A percentile compares a stretch with the other conserved stretches of the same genome.
Evolutionary conservation across 2,113 vertebrate species (phyloP).

Genomic region (Mormyrus lacerda): DNA sequence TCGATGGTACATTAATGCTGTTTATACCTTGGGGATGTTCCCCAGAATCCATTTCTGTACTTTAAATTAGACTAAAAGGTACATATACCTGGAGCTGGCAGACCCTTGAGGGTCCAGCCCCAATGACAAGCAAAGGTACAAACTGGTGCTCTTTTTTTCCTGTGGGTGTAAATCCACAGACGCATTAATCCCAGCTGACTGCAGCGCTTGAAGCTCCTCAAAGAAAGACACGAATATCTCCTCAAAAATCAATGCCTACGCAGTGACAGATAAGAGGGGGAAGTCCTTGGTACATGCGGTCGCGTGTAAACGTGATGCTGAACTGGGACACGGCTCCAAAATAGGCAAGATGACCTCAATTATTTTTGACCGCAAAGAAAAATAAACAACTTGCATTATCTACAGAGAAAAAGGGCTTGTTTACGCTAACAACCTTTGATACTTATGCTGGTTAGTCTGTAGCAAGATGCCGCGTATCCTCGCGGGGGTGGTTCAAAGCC

Average conservation of each 20-base stretch:
- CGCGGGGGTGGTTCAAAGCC: neutral
- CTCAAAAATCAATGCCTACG: neutral
- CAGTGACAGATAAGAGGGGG: neutral
- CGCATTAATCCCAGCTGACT: neutral
- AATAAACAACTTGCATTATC: neutral
- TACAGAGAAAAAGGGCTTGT: neutral
- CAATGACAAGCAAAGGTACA: too few relatives aligned
- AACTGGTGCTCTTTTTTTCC: neutral
- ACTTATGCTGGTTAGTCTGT: neutral
- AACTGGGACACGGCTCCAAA: neutral
- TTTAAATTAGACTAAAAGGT: too few relatives aligned
- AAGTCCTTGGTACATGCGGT: neutral
- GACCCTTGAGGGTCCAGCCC: too few relatives aligned
- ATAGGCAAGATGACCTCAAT: neutral
- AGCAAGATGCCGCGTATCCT: neutral
- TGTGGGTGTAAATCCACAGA: neutral
- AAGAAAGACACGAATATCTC: neutral
- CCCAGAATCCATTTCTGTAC: neutral
- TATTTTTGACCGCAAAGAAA: neutral
- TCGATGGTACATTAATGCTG: too few relatives aligned
- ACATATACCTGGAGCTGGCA: too few relatives aligned
- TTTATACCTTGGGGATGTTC: neutral
- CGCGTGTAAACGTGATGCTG: neutral
- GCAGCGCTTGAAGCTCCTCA: neutral
- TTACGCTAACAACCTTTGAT: neutral